Conservation (phyloP, 1,140 invertebrate species). For the Aphidius gifuensis region DNA sequence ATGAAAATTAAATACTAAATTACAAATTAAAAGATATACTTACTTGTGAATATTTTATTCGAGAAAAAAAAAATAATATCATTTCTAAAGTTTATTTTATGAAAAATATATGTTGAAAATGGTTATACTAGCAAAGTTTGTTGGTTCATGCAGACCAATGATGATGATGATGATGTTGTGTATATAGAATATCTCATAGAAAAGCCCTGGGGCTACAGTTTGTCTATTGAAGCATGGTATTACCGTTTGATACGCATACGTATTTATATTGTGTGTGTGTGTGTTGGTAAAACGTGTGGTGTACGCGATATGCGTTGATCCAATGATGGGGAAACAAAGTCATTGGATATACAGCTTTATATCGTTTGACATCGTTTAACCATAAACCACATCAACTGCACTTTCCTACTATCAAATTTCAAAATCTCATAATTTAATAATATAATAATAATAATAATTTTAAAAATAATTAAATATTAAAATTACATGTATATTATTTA, state of each 20-base stretch:
- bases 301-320: too few species aligned
- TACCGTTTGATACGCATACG: constrained; percentile 9
- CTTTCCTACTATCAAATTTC: too few species aligned
- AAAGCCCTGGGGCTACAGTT: constrained; percentile 14
- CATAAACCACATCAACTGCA: constrained; percentile 38
- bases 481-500: too few species aligned
- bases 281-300: constrained; percentile 15
- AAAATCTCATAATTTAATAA: too few species aligned
- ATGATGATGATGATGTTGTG: too few species aligned
- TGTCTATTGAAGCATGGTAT: constrained; percentile 23
- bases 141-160: background rate
- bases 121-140: background rate
- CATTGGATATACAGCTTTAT: background rate
- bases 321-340: constrained; percentile 12
- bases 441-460: too few species aligned
- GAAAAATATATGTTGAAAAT: too few species aligned
- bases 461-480: too few species aligned
- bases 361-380: constrained; percentile 37
- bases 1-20: background rate
- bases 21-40: background rate
- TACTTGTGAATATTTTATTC: too few species aligned
- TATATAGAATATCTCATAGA: constrained; percentile 2
- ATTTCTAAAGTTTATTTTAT: too few species aligned
- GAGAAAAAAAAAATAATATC: too few species aligned
- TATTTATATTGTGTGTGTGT: constrained; percentile 22